Base-by-base conservation (phyloP, 2,113 vertebrate genomes). In the Laticauda laticaudata region DNA sequence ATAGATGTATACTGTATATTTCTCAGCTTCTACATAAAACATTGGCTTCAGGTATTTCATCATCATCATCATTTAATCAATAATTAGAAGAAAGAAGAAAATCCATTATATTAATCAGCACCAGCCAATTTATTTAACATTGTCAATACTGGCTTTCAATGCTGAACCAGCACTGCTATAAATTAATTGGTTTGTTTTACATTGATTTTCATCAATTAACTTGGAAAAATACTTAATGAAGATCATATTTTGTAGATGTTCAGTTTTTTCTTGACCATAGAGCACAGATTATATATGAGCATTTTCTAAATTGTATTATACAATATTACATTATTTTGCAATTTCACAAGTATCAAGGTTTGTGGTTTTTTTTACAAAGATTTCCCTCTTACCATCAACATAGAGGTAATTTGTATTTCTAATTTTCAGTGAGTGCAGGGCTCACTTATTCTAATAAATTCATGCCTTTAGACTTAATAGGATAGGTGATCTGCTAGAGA, bases 381-480 rank as follows among this genome's bases (percentile, higher is more conserved):
- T 34, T 69, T n/a, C 61, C 29, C n/a, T 88, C 45, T 88, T 59
- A 92, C 64, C n/a, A 88, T 59, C 39, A 69, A 45, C 54, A 54
- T 53, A 34, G 23, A 24, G 14, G 21, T 59, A 92, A 88, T 69
- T 86, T 87, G 18, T 43, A 61, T 92, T 92, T 69, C n/a, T 55
- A 88, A 75, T 54, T 34, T 88, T 39, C 14, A 29, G 54, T 21
- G n/a, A 92, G 59, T 43, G 34, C 85, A 51, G 20, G 23, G 64
- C 69, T 54, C 91, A 92, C 10, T 92, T 61, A 88, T 64, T 20
- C 34, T 43, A 69, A 88, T 75, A 55, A 69, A 88, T 92, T 69
- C 59, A 55, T 88, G 26, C 55, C 43, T 85, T 91, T n/a, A 59
- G 43, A 9, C 43, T 43, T 34, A 92, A 53, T 2, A 48, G 81